Conservation (phyloP, 2,888 invertebrate species). For the Lepidocyrtinus sp. region DNA sequence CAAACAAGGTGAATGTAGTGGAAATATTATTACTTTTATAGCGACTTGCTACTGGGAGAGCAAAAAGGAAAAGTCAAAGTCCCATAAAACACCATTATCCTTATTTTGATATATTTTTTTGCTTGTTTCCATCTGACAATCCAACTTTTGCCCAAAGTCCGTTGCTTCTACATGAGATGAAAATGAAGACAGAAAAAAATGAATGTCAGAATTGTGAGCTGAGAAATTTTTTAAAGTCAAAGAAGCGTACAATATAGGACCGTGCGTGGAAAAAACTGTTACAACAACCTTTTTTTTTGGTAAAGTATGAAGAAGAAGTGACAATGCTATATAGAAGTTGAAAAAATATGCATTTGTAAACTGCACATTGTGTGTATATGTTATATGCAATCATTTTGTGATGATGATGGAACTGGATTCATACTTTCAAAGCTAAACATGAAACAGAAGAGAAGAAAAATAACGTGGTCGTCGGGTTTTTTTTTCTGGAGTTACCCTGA, state of each 20-base stretch:
- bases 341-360: not conserved
- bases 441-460: conserved; percentile 19
- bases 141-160: too few relatives aligned
- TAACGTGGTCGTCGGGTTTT: conserved; percentile 51
- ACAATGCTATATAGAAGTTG: not conserved
- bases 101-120: too few relatives aligned
- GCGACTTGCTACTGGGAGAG: too few relatives aligned
- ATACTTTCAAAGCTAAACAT: conserved; percentile 15
- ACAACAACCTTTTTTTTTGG: conserved; percentile 1
- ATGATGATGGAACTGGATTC: conserved; percentile 20
- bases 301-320: not conserved
- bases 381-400: not conserved
- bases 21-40: too few relatives aligned
- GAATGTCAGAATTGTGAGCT: not conserved
- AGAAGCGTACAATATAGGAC: not conserved
- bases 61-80: not conserved
- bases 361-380: not conserved
- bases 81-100: not conserved
- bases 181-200: not conserved
- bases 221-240: not conserved
- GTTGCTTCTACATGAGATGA: not conserved
- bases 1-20: too few relatives aligned
- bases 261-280: not conserved
- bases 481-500: conserved; percentile 51
- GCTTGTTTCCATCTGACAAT: not conserved